Percentiles rank a stretch among this genome's conserved stretches.
phyloP scores from a whole-genome alignment of 2,113 vertebrate species.

The Ciconia boyciana region DNA sequence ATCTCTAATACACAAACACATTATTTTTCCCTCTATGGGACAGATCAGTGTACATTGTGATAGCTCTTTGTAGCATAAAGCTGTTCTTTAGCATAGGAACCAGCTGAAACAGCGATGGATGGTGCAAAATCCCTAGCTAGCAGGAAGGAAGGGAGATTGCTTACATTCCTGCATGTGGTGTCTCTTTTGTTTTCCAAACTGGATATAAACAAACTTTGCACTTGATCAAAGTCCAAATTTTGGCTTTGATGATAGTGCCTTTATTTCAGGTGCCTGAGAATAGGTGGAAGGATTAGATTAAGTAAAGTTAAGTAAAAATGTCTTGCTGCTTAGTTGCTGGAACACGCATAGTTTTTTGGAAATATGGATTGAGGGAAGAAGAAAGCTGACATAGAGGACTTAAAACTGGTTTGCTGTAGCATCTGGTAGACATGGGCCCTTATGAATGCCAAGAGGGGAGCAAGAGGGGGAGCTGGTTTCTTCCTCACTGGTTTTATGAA shows the following conservation, averaged over 20 bases:
- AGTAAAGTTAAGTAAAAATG: neutral
- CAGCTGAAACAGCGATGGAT: neutral
- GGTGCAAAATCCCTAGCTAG: neutral
- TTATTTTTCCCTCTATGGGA: neutral
- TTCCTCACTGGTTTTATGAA: neutral
- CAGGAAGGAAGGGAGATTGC: neutral
- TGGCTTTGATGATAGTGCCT: neutral
- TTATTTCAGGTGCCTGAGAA: neutral
- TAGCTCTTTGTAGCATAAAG: neutral
- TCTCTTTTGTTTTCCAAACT: neutral
- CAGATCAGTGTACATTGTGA: neutral
- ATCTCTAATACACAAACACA: neutral
- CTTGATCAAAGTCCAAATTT: neutral
- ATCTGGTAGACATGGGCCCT: neutral
- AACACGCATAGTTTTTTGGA: neutral
- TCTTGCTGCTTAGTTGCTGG: neutral
- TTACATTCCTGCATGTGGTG: fast-evolving
- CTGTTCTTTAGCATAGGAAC: neutral
- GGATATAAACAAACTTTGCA: neutral
- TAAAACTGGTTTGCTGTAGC: neutral
- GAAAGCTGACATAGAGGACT: neutral
- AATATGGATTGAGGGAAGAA: neutral
- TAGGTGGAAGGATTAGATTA: neutral
- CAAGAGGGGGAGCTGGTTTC: neutral
- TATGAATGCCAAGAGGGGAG: neutral